phyloP scores from a whole-genome alignment of 2,797 vertebrate genomes.

The Takifugu ocellatus region DNA sequence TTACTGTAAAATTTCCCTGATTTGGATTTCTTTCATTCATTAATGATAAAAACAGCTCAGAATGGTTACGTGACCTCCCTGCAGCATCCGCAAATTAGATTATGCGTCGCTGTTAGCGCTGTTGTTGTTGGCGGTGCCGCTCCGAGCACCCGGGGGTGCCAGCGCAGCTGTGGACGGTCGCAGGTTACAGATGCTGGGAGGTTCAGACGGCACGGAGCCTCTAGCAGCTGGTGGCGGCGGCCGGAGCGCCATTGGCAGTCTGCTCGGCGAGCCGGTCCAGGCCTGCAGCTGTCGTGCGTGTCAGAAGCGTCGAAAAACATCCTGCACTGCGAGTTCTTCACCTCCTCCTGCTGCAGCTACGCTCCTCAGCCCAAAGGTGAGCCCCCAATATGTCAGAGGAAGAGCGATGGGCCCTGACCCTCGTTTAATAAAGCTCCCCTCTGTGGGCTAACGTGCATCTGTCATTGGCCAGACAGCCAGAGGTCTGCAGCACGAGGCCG shows the following conservation, averaged over 20 bases:
- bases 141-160: constrained; percentile 16
- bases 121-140: constrained; percentile 1
- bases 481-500: constrained; percentile 29
- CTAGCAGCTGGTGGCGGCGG: constrained; percentile 29
- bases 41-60: constrained; percentile 34
- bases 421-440: constrained; percentile 65
- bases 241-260: background rate
- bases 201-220: constrained; percentile 26
- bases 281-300: constrained; percentile 20
- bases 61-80: background rate
- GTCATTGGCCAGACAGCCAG: constrained; percentile 40
- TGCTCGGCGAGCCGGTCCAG: constrained; percentile 9
- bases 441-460: constrained; percentile 43
- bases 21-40: background rate
- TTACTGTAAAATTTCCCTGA: too few relatives aligned
- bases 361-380: constrained; percentile 35
- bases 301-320: constrained; percentile 25
- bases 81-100: background rate
- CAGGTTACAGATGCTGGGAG: constrained; percentile 25
- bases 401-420: constrained; percentile 56
- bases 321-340: background rate
- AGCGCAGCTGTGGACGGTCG: constrained; percentile 40
- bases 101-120: background rate
- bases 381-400: constrained; percentile 61
- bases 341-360: constrained; percentile 16